A percentile compares a stretch with the other conserved stretches of the same genome.
These are phyloP conservation scores for Tychaedon coryphoeus DNA, from an alignment of 2,113 vertebrate genomes.

Conservation along the genomic window DNA sequence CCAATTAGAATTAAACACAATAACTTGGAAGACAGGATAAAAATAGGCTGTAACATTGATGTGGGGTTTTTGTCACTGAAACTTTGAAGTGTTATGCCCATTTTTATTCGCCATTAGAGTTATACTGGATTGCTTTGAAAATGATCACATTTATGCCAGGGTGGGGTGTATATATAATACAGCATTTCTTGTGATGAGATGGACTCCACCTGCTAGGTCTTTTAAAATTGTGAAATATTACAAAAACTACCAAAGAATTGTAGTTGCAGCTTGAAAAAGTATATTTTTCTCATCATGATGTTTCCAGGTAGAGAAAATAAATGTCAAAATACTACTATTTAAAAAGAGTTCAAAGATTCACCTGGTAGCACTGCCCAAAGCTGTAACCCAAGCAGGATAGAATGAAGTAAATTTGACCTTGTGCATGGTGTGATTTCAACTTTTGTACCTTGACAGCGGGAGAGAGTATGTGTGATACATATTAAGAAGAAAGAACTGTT, in stretches of 20 bases:
- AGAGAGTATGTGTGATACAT: not conserved
- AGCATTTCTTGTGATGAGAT: not conserved
- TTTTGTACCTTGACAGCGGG: not conserved
- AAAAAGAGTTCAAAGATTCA: not conserved
- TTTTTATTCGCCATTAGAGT: too few relatives aligned
- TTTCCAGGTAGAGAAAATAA: not conserved
- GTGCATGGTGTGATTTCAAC: not conserved
- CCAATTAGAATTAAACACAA: too few relatives aligned
- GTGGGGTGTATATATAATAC: not conserved
- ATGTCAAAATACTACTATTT: not conserved
- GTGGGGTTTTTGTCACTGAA: too few relatives aligned
- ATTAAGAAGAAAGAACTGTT: not conserved
- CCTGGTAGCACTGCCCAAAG: not conserved
- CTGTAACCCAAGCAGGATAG: not conserved
- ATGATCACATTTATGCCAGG: rapidly evolving
- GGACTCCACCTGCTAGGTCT: not conserved
- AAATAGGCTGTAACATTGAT: too few relatives aligned
- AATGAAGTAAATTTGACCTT: not conserved
- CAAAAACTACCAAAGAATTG: not conserved
- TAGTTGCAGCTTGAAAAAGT: not conserved
- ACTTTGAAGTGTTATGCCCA: too few relatives aligned
- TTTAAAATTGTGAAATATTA: not conserved
- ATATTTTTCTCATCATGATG: not conserved
- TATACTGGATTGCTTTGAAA: not conserved
- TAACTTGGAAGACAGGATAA: too few relatives aligned